phyloP scores from a whole-genome alignment of 2,888 invertebrate species.

The Parnassius orleans region DNA sequence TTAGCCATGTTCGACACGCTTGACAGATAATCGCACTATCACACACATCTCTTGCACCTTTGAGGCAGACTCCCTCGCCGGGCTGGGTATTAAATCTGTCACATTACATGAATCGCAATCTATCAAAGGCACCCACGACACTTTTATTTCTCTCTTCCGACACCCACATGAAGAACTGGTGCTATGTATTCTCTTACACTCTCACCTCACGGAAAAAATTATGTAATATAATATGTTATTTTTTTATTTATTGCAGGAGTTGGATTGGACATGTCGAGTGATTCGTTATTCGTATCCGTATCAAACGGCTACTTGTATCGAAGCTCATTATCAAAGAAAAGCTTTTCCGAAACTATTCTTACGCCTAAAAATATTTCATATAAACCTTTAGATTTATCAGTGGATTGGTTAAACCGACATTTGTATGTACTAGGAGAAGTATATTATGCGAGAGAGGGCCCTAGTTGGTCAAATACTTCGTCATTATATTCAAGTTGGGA shows the following conservation, averaged over 20 bases:
- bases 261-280: conserved; percentile 87
- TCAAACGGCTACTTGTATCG: conserved; percentile 84
- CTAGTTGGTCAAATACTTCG: conserved; percentile 47
- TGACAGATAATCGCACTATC: too few species aligned
- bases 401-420: conserved; percentile 94
- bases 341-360: conserved; percentile 72
- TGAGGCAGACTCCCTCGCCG: too few species aligned
- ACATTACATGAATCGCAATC: too few species aligned
- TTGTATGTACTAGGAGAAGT: conserved; percentile 91
- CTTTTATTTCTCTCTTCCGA: too few species aligned
- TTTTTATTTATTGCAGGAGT: conserved; percentile 77
- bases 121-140: too few species aligned
- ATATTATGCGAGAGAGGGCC: conserved; percentile 64
- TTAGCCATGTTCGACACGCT: too few species aligned
- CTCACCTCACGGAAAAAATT: too few species aligned
- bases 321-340: conserved; percentile 72
- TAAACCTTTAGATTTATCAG: conserved; percentile 85
- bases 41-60: too few species aligned
- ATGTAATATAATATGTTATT: too few species aligned
- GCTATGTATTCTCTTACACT: too few species aligned
- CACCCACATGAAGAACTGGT: too few species aligned
- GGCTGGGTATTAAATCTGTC: too few species aligned
- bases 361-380: conserved; percentile 81
- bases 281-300: conserved; percentile 89
- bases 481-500: conserved; percentile 80